phyloP scores from a whole-genome alignment of 1,140 invertebrate species.

The Eubasilissa regina region DNA sequence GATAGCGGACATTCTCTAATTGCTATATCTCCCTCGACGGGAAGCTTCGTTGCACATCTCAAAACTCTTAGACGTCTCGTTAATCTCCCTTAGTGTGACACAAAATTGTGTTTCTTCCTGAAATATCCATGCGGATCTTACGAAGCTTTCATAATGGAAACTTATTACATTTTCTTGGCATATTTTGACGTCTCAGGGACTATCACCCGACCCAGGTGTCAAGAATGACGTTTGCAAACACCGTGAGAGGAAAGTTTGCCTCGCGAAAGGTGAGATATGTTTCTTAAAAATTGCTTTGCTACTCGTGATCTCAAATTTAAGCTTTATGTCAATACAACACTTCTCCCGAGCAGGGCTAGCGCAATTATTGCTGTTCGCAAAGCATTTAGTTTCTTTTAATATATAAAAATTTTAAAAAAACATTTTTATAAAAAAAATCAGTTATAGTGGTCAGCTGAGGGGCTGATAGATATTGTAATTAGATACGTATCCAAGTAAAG shows the following conservation, averaged over 20 bases:
- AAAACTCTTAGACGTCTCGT: background rate
- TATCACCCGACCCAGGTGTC: constrained; percentile 7
- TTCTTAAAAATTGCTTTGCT: constrained; percentile 52
- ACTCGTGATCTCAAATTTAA: background rate
- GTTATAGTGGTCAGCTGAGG: too few species aligned
- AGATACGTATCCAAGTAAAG: too few species aligned
- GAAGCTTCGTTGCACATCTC: too few species aligned
- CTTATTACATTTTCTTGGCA: constrained; percentile 7
- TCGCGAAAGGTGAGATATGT: constrained; percentile 17
- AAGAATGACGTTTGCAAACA: constrained; percentile 29
- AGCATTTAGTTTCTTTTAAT: too few species aligned
- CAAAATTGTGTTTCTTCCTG: background rate
- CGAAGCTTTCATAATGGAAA: background rate
- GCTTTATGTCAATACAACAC: too few species aligned
- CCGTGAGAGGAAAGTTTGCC: constrained; percentile 43
- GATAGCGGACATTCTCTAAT: too few species aligned
- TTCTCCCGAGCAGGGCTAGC: too few species aligned
- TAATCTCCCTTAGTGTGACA: background rate
- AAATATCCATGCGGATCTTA: background rate
- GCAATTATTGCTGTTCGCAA: too few species aligned
- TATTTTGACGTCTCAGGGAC: constrained; percentile 19
- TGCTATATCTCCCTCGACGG: too few species aligned
- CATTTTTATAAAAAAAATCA: too few species aligned
- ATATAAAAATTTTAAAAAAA: too few species aligned
- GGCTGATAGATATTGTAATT: too few species aligned